Conservation (phyloP, 1,140 invertebrate species). For the Prorops nasuta region DNA sequence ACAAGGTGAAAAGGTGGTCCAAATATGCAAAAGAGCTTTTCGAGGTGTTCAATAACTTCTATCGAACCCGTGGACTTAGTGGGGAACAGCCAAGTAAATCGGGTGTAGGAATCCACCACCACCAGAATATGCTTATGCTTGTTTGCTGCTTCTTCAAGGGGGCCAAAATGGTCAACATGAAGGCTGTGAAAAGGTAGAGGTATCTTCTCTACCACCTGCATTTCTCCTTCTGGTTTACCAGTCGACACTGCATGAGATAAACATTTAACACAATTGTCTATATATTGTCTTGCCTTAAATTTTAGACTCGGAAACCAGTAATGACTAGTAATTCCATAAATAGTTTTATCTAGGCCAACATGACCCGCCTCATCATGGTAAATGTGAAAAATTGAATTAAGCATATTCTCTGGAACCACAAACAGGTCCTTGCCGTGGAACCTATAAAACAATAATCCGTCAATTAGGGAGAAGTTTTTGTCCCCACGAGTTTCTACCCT, state of each 20-base stretch:
- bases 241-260: conserved; percentile 9
- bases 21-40: no score
- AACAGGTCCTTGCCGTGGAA: conserved; percentile 2
- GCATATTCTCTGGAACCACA: conserved; percentile 9
- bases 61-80: no score
- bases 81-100: not conserved
- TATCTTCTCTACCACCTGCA: conserved; percentile 18
- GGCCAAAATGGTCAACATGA: conserved; percentile 27
- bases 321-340: conserved; percentile 1
- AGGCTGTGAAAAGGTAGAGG: conserved; percentile 15
- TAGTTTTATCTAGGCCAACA: conserved; percentile 2
- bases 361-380: conserved; percentile 22
- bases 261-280: no score
- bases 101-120: not conserved
- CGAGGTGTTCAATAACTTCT: no score
- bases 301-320: conserved; percentile 20
- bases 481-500: not conserved
- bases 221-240: conserved; percentile 16
- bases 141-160: conserved; percentile 18
- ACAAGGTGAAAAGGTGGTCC: no score
- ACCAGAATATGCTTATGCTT: conserved; percentile 21
- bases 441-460: conserved; percentile 13
- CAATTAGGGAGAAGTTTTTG: not conserved
- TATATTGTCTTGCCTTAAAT: conserved; percentile 12
- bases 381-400: conserved; percentile 8